These are phyloP conservation scores for Novumbra hubbsi DNA, from an alignment of 2,797 vertebrate species.

Conservation along the genomic window DNA sequence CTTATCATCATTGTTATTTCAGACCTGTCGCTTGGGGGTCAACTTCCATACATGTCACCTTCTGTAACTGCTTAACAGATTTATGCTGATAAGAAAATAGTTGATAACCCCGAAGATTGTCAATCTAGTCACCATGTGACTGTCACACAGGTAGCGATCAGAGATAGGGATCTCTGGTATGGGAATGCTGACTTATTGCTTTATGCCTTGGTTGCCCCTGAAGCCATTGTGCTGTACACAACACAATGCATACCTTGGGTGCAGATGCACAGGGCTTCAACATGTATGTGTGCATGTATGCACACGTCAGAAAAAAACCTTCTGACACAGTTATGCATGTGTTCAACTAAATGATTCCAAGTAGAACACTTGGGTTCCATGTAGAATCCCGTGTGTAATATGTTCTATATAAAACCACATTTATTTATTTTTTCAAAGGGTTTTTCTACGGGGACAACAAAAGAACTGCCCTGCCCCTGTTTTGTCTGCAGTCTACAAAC, in stretches of 20 bases:
- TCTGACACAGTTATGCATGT: no score
- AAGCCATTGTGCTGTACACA: background rate
- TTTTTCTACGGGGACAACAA: no score
- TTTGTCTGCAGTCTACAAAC: no score
- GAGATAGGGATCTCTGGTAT: slow-evolving; percentile 51
- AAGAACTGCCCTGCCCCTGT: no score
- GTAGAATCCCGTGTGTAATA: no score
- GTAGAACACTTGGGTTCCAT: no score
- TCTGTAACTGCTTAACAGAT: background rate
- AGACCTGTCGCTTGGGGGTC: background rate
- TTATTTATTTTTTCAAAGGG: no score
- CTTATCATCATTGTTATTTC: background rate
- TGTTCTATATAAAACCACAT: no score
- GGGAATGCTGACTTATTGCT: slow-evolving; percentile 23
- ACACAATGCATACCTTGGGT: background rate
- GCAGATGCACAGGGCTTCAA: background rate
- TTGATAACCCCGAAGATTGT: background rate
- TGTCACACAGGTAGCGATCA: slow-evolving; percentile 27
- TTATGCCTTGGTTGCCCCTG: slow-evolving; percentile 24
- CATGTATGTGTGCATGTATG: background rate
- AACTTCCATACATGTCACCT: background rate
- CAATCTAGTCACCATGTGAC: slow-evolving; percentile 19
- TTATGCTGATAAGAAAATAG: background rate
- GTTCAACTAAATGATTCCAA: no score
- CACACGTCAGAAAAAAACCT: no score